A percentile compares a stretch with the other conserved stretches of the same genome.
These are phyloP conservation scores for Propithecus perrieri DNA, from an alignment of 2,797 vertebrate genomes.

Conservation along the genomic window DNA sequence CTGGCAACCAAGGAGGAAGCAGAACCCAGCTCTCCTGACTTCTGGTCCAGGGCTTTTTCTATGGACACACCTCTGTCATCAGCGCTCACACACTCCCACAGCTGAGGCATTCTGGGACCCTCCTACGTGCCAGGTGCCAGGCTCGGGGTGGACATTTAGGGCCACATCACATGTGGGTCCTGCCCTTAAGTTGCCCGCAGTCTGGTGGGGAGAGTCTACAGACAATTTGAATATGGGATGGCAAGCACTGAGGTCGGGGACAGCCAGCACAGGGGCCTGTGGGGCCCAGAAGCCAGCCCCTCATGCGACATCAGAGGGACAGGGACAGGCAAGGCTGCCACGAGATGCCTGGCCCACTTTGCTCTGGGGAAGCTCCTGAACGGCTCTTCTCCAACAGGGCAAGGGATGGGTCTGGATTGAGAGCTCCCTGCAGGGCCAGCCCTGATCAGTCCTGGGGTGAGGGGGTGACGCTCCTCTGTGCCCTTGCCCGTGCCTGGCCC, in stretches of 20 bases:
- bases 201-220: neutral
- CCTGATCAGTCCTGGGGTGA: neutral
- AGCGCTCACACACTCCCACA: fast-evolving
- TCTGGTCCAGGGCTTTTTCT: neutral
- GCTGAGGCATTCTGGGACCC: neutral
- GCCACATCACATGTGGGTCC: fast-evolving
- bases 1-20: neutral
- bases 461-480: neutral
- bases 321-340: neutral
- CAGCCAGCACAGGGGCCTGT: neutral
- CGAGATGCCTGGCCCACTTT: neutral
- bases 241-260: too few relatives aligned
- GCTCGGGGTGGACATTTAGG: neutral
- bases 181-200: neutral
- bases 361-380: neutral
- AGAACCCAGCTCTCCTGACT: neutral
- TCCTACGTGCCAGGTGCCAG: neutral
- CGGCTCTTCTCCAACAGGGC: neutral
- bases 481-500: neutral
- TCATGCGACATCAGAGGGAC: neutral
- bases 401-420: neutral
- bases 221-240: neutral
- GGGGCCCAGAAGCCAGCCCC: neutral
- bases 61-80: fast-evolving
- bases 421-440: neutral